Evolutionary conservation across 2,888 invertebrate species (phyloP), one percentile per base, ranked within the genome.

Genomic region (Blastobasis lacticolella): DNA sequence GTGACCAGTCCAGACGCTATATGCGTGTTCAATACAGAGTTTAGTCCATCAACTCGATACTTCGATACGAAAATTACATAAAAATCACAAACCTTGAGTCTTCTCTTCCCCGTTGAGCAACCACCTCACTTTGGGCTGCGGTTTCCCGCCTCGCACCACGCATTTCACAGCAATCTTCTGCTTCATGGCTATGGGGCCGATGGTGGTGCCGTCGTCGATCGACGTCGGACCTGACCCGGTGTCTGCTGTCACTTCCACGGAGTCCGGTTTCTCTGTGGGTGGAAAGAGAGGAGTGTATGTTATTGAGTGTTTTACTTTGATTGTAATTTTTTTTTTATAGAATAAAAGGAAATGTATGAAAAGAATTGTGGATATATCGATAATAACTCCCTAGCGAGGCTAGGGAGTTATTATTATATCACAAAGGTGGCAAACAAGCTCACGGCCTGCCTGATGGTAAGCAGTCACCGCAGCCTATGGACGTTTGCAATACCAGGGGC

Each of bases 51-150:
- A 4, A 40, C 40, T 40, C 4, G 40, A 40, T 23, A 40, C 9
- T 1, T 40, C 40, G 6, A 6, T 6, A 40, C 3, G 42, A 9
- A n/a, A 2, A 45, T 37, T 46, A 37, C 9, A 46, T 23, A 46
- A 52, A 48, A 49, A 38, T 0, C 44, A 82, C 86, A 82, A 53
- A 86, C 87, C 88, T 81, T 92, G 92, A 57, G 90, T 79, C 52
- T 93, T 87, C 63, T 91, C 90, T 49, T 90, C 89, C 45, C 90
- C 91, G 62, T 93, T 94, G 75, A 95, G 95, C 89, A 91, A 95
- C 97, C 97, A 97, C 57, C 91, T 91, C 54, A 97, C 93, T 61
- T 90, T 91, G 1, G 97, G 96, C 58, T 94, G 93, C 0, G 97
- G 97, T 62, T 95, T 94, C 46, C 96, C 96, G 48, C 94, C 94